A percentile compares a stretch with the other conserved stretches of the same genome.
Evolutionary conservation across 92 coral and sea anemone genomes (phyloP).

Genomic region (Porites rus): DNA sequence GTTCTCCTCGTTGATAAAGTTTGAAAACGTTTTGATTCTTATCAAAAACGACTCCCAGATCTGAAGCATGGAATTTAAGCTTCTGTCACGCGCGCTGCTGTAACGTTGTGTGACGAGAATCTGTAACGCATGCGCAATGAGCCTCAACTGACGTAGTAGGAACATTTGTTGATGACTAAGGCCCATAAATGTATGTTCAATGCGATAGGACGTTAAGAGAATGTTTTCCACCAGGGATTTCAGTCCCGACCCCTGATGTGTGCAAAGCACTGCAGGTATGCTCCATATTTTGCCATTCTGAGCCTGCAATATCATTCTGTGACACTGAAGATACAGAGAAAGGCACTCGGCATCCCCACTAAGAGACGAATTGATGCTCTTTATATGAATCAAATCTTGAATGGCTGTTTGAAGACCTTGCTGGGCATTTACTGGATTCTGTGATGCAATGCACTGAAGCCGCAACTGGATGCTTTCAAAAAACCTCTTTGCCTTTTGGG

Average conservation of each 20-base stretch:
- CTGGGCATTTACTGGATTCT: conserved; percentile 62
- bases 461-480: conserved; percentile 76
- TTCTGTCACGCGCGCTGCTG: conserved; percentile 70
- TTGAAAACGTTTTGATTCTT: conserved; percentile 79
- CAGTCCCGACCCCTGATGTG: conserved; percentile 80
- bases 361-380: conserved; percentile 71
- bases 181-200: conserved; percentile 84
- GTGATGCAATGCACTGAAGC: conserved; percentile 51
- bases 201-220: conserved; percentile 82
- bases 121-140: conserved; percentile 87
- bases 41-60: conserved; percentile 95
- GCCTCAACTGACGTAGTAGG: conserved; percentile 82
- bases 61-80: conserved; percentile 77
- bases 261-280: conserved; percentile 85
- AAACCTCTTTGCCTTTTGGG: conserved; percentile 54
- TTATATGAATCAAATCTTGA: conserved; percentile 83
- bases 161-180: conserved; percentile 83
- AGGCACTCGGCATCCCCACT: conserved; percentile 85
- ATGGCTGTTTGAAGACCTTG: conserved; percentile 75
- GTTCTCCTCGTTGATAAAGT: conserved; percentile 69
- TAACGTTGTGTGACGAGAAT: conserved; percentile 84
- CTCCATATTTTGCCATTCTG: conserved; percentile 87
- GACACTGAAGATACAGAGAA: conserved; percentile 84
- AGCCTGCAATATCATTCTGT: conserved; percentile 80
- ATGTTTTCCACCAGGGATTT: conserved; percentile 78